Base-by-base conservation (phyloP, 2,888 invertebrate genomes). In the Stenchaetothrips biformis region DNA sequence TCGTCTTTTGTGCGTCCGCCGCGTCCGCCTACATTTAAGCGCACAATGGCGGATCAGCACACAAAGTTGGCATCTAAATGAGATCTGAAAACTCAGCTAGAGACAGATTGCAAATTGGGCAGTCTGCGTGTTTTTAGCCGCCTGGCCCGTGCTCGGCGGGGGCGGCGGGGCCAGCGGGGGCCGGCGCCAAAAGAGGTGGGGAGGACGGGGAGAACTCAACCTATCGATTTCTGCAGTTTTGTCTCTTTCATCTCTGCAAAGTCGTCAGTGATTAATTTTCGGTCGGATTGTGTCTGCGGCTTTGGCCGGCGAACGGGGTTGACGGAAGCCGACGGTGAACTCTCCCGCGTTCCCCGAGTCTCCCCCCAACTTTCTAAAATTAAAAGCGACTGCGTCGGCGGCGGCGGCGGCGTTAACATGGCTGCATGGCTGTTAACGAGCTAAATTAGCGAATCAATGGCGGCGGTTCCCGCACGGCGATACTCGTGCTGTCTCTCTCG, bases 11-110 rank as follows among this genome's bases (percentile, higher is more conserved):
- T 67, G 67, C 67, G 67, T 21, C 37, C 37, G 37, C 37, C 37
- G 37, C 37, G 16, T 18, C 67, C 67, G 67, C 67, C 21, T 25
- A 25, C 67, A 21, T 74, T 74, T 74, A 74, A 74, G 67, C n/a
- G 67, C 67, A 74, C 67, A 74, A 74, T 74, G 67, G 67, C 67
- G 25, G 67, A 74, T 74, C 67, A 74, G 67, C 67, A 25, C 67
- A 74, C 25, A 74, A 25, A 74, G 67, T 74, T 25, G 67, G 67
- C 21, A 74, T 74, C 67, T 74, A 74, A 74, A 74, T 74, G 67
- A 74, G 67, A 74, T 74, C 67, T 74, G 67, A 74, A 74, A 74
- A 74, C 67, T 74, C 67, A 11, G 67, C 67, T 74, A n/a, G 67
- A 74, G 67, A 74, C 67, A 74, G 67, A 74, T 74, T 74, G 67